A percentile compares a stretch with the other conserved stretches of the same genome.
Evolutionary conservation across 2,888 invertebrate species (phyloP).

Genomic region (Thera obeliscata): DNA sequence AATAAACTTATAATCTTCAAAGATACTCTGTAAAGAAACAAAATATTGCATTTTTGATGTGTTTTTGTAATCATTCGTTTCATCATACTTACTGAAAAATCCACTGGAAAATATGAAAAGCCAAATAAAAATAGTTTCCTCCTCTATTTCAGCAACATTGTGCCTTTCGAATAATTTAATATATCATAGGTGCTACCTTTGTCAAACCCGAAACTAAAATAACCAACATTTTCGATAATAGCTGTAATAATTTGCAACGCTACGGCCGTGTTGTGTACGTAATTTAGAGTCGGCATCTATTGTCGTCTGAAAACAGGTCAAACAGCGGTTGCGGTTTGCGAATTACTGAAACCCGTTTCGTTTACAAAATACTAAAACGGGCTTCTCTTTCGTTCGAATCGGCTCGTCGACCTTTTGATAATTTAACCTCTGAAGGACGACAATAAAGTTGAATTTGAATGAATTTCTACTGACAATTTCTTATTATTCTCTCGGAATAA

Average conservation of each 20-base stretch:
- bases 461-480: slow-evolving; percentile 32
- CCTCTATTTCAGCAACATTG: no score
- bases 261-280: slow-evolving; percentile 26
- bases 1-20: slow-evolving; percentile 6
- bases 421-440: slow-evolving; percentile 35
- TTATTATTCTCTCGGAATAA: slow-evolving; percentile 28
- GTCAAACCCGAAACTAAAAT: slow-evolving; percentile 6
- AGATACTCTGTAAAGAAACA: neutral
- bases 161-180: neutral
- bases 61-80: no score
- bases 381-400: slow-evolving; percentile 21
- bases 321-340: slow-evolving; percentile 37
- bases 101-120: no score
- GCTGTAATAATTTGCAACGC: slow-evolving; percentile 34
- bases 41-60: neutral
- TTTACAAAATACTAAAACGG: slow-evolving; percentile 29
- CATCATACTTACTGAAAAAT: no score
- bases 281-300: slow-evolving; percentile 37
- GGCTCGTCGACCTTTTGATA: slow-evolving; percentile 37
- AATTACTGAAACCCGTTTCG: slow-evolving; percentile 36
- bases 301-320: slow-evolving; percentile 35
- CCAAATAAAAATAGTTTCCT: no score
- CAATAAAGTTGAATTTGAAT: slow-evolving; percentile 32
- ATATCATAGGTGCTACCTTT: neutral
- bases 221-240: slow-evolving; percentile 24